Base-by-base conservation (phyloP, 37 sponge, comb jelly and placozoan species). In the Diacarnus erythraeanus region DNA sequence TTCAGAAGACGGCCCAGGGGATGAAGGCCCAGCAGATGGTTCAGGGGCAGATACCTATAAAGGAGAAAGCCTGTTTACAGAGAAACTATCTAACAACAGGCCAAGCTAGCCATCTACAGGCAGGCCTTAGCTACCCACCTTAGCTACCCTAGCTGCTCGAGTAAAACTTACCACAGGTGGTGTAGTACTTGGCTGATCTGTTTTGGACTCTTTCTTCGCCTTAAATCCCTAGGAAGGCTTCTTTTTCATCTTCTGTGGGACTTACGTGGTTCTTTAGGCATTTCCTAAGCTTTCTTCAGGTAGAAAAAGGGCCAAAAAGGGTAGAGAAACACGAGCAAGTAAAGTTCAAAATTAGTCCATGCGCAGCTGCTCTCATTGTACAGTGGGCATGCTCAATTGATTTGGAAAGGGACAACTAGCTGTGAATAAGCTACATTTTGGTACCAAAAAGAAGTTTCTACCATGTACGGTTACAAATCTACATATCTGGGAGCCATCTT, bases 21-120 rank as follows among this genome's bases (percentile, higher is more conserved):
- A 20, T 54, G 56, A 54, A 20, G 56, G 56, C 56, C 56, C 56
- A 54, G 56, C 10, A 54, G 56, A 54, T 54, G 56, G 56, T 54
- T 54, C 56, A 54, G 56, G 56, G 56, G 56, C 56, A 20, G 56
- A 54, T 54, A 54, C 56, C 56, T n/a, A n/a, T n/a, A n/a, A n/a
- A n/a, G n/a, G n/a, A n/a, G n/a, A n/a, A 20, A 54, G 17, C 10
- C 56, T 20, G 17, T 10, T 17, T 54, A 54, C 56, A 54, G 56
- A 54, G 56, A 54, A 54, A 54, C 56, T 54, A 54, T 54, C 17
- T 54, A 54, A 20, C 56, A 10, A 20, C 56, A 54, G n/a, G n/a
- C n/a, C n/a, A n/a, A n/a, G n/a, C n/a, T n/a, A n/a, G n/a, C n/a
- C n/a, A n/a, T n/a, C n/a, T n/a, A n/a, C n/a, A n/a, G n/a, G n/a